Conservation (phyloP, 2,797 vertebrate species). For the Halcyon smyrnensis region DNA sequence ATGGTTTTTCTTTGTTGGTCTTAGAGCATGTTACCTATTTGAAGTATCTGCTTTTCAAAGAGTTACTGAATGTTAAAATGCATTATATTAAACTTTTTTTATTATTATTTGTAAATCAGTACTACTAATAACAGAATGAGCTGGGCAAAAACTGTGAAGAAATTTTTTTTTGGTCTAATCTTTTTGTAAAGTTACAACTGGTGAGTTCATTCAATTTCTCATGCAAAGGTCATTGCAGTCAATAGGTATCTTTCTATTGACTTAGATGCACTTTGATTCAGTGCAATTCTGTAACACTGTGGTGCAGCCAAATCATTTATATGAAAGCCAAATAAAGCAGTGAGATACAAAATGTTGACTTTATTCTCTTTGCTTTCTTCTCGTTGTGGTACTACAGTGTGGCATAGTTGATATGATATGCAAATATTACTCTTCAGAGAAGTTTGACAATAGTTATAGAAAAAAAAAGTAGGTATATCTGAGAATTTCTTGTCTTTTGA, state of each 20-base stretch:
- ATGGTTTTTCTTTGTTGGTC: background rate
- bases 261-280: background rate
- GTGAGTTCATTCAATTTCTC: background rate
- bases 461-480: background rate
- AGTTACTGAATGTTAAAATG: background rate
- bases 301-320: background rate
- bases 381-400: background rate
- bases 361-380: background rate
- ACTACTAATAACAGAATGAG: background rate
- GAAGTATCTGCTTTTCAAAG: background rate
- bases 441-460: background rate
- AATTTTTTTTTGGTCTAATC: background rate
- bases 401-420: background rate
- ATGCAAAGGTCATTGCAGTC: background rate
- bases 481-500: background rate
- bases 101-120: background rate
- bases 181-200: background rate
- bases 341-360: background rate
- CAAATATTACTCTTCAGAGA: background rate
- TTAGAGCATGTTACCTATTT: background rate
- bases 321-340: background rate
- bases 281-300: background rate
- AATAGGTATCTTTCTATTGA: background rate
- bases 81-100: background rate
- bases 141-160: accelerated